A percentile compares a stretch with the other conserved stretches of the same genome.
phyloP scores from a whole-genome alignment of 2,888 invertebrate genomes.

The Augochlorella aurata region DNA sequence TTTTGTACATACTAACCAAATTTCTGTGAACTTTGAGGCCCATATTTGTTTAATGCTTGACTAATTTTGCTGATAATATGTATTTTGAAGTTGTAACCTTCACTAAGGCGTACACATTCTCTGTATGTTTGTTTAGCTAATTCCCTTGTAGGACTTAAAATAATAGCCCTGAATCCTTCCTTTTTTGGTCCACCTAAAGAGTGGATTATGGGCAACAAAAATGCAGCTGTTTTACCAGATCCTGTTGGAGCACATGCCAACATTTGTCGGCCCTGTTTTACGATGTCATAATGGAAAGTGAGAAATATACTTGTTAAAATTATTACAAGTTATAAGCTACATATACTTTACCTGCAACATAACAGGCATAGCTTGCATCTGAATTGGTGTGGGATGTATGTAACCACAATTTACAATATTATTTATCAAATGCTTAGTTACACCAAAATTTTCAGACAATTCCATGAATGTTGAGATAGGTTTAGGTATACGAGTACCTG shows the following conservation, averaged over 20 bases:
- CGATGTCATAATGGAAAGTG: constrained; percentile 43
- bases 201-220: constrained; percentile 94
- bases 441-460: constrained; percentile 83
- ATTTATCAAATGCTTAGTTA: constrained; percentile 85
- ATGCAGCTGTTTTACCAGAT: constrained; percentile 98
- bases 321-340: background rate
- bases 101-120: constrained; percentile 90
- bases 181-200: constrained; percentile 87
- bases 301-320: constrained; percentile 9
- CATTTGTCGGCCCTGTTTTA: constrained; percentile 87
- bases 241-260: constrained; percentile 98
- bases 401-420: constrained; percentile 89
- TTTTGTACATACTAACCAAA: constrained; percentile 85
- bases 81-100: constrained; percentile 88
- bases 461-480: constrained; percentile 89
- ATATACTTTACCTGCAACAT: constrained; percentile 87
- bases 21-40: constrained; percentile 88
- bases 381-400: constrained; percentile 91
- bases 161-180: constrained; percentile 91
- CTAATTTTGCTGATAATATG: constrained; percentile 91
- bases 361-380: constrained; percentile 95
- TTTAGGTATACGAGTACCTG: constrained; percentile 90
- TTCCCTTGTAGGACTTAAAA: constrained; percentile 96
- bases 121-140: constrained; percentile 94
- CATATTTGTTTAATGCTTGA: constrained; percentile 88